Base-by-base conservation (phyloP, 2,113 vertebrate species). In the Leuciscus idus region DNA sequence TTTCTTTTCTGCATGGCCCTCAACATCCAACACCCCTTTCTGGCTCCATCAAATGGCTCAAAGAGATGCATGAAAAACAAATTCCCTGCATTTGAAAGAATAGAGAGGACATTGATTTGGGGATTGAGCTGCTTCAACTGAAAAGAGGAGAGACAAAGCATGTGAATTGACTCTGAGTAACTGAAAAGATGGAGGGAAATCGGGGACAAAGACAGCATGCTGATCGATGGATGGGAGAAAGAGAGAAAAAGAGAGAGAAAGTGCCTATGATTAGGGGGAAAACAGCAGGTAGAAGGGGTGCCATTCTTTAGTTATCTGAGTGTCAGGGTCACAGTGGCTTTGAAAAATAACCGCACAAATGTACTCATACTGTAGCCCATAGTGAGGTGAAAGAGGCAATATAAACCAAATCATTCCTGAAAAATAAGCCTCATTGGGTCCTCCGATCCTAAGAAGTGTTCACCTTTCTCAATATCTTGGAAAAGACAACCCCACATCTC, bases 91-190 rank as follows among this genome's bases (percentile, higher is more conserved):
- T 90, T 84, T 85, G 50, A 82, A 88, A 85, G 43, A 87, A 88
- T 87, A 81, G 79, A 79, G 83, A 88, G 62, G 74, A 59, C 85
- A 90, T 88, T 85, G 89, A 90, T 88, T 90, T 66, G 70, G 26
- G 87, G 82, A 85, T 90, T 43, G 87, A 90, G 50, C 85, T 80
- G 75, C 70, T 70, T 73, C 52, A 59, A 83, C 78, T 83, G 82
- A 75, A 88, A 88, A 26, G 33, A 84, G 19, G 73, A 61, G 43
- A 84, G 83, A 90, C 79, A 88, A 90, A 87, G 82, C 57, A 50
- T 68, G 57, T 75, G 85, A 52, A 70, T 72, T 61, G 79, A 52
- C 64, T 80, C 10, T 21, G 59, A 64, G 36, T 52, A 52, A 59
- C 79, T 82, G 79, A 81, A 81, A 80, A 86, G 64, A 80, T 80